Percentiles rank a stretch among this genome's conserved stretches.
These are phyloP conservation scores for Drosophila insularis DNA, from an alignment of 1,140 invertebrate species.

Conservation along the genomic window DNA sequence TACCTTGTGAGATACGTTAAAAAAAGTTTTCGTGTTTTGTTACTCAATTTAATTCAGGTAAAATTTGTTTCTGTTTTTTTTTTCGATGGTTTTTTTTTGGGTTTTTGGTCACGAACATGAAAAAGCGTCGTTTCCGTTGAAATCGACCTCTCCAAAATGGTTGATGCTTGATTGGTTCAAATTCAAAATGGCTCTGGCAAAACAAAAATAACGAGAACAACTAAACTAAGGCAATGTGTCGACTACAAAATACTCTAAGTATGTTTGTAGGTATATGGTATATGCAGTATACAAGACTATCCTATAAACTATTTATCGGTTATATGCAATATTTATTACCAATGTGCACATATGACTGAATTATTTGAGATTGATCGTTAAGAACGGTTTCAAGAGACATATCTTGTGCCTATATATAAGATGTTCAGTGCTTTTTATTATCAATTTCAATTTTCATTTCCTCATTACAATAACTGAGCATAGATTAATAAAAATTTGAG, in stretches of 20 bases:
- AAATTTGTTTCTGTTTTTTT: slow-evolving; percentile 57
- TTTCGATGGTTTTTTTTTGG: slow-evolving; percentile 24
- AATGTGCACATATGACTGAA: too few species aligned
- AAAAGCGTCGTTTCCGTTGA: slow-evolving; percentile 76
- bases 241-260: not conserved
- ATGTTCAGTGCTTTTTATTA: too few species aligned
- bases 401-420: too few species aligned
- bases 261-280: too few species aligned
- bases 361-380: too few species aligned
- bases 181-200: slow-evolving; percentile 49
- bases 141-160: slow-evolving; percentile 67
- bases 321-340: too few species aligned
- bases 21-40: slow-evolving; percentile 76
- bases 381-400: too few species aligned
- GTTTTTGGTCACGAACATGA: slow-evolving; percentile 74
- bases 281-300: too few species aligned
- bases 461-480: too few species aligned
- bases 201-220: not conserved
- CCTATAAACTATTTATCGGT: too few species aligned
- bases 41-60: slow-evolving; percentile 82
- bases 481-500: too few species aligned
- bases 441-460: too few species aligned
- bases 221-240: not conserved
- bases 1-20: slow-evolving; percentile 22
- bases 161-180: slow-evolving; percentile 72